Evolutionary conservation across 2,113 vertebrate genomes (phyloP).

Genomic region (Hydrolagus affinis): DNA sequence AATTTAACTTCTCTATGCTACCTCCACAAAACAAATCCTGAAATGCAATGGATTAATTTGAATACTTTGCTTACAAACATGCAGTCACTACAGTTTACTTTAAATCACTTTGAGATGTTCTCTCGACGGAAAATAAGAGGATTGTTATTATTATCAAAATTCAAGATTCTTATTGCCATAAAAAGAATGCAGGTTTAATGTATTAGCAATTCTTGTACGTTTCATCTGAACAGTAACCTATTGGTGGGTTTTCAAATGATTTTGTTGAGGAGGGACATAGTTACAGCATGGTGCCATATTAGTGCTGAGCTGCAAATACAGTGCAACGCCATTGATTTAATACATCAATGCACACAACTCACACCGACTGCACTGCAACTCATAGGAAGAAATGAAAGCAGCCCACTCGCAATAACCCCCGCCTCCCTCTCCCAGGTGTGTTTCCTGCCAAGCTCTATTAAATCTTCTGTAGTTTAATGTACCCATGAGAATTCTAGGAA

Average conservation of each 20-base stretch:
- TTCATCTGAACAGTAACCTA: background rate
- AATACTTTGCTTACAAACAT: too few species aligned
- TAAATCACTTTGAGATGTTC: too few species aligned
- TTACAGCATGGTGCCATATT: background rate
- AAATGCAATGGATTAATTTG: too few species aligned
- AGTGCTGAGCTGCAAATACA: constrained; percentile 42
- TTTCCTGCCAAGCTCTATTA: constrained; percentile 57
- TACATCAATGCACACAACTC: constrained; percentile 66
- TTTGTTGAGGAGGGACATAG: background rate
- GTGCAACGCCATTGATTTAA: constrained; percentile 59
- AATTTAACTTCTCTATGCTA: too few species aligned
- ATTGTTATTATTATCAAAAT: too few species aligned
- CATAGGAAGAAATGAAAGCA: constrained; percentile 47
- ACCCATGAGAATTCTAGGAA: constrained; percentile 43
- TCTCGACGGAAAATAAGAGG: too few species aligned
- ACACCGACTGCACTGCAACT: constrained; percentile 62
- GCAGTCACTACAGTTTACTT: too few species aligned
- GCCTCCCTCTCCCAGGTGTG: constrained; percentile 37
- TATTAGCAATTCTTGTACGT: too few species aligned
- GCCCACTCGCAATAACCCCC: constrained; percentile 54
- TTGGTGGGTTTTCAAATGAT: background rate
- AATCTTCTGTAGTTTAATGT: constrained; percentile 53
- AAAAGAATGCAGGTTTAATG: too few species aligned
- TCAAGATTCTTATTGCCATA: too few species aligned
- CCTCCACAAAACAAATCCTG: too few species aligned